Evolutionary conservation across 1,140 invertebrate genomes (phyloP).

Genomic region (Dryas iulia): DNA sequence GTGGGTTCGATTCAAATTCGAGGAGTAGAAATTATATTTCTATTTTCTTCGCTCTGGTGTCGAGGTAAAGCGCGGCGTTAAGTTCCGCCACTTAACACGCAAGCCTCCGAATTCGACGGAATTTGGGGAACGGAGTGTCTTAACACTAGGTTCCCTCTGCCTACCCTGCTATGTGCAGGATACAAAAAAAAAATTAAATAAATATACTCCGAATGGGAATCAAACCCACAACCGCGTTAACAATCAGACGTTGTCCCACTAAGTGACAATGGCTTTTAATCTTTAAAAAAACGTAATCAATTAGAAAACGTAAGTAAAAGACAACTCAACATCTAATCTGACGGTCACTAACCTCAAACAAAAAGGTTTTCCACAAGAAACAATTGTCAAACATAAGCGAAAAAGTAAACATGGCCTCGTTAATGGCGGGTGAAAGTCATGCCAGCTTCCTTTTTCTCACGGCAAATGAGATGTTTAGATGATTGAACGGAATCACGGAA

Average conservation of each 20-base stretch:
- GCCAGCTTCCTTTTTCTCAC: constrained; percentile 63
- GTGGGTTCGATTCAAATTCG: too few relatives aligned
- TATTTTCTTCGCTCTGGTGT: too few relatives aligned
- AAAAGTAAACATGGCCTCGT: constrained; percentile 50
- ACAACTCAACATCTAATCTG: neutral
- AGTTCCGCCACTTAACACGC: neutral
- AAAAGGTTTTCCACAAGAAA: constrained; percentile 37
- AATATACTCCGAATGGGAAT: too few relatives aligned
- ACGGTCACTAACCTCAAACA: constrained; percentile 10
- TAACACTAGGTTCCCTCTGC: neutral
- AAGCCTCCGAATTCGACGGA: neutral
- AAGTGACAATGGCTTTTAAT: too few relatives aligned
- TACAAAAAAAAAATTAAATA: too few relatives aligned
- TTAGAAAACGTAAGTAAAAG: neutral
- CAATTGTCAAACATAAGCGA: constrained; percentile 48
- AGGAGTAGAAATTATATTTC: too few relatives aligned
- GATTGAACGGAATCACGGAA: constrained; percentile 50
- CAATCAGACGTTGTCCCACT: too few relatives aligned
- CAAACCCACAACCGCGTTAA: too few relatives aligned
- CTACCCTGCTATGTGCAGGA: neutral
- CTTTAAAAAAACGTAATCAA: neutral
- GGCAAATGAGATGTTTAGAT: constrained; percentile 49
- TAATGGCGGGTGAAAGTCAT: constrained; percentile 60
- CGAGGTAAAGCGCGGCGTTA: too few relatives aligned
- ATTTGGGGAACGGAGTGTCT: neutral